Conservation (phyloP, 2,888 invertebrate species). For the Crematogaster levior region DNA sequence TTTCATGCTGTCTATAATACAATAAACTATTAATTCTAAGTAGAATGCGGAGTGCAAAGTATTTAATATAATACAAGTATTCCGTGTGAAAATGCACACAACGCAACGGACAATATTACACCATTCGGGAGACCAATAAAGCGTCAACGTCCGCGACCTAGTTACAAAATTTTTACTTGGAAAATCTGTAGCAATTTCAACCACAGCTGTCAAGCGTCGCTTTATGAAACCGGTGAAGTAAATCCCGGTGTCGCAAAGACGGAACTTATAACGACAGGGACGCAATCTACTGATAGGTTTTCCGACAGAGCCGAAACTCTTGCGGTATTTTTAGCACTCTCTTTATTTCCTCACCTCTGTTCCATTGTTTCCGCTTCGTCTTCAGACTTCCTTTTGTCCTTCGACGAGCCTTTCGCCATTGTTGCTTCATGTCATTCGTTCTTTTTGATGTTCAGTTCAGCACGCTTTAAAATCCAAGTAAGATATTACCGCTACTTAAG, state of each 20-base stretch:
- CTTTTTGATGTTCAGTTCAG: conserved; percentile 39
- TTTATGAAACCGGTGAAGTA: conserved; percentile 36
- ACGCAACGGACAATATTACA: not conserved
- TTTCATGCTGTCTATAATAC: not conserved
- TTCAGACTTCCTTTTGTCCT: conserved; percentile 48
- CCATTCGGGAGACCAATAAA: not conserved
- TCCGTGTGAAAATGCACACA: not conserved
- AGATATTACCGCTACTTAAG: conserved; percentile 23
- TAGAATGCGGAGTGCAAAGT: not conserved
- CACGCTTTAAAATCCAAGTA: conserved; percentile 10
- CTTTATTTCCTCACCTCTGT: conserved; percentile 47
- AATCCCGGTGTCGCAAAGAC: conserved; percentile 34
- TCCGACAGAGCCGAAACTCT: conserved; percentile 48
- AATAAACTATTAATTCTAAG: not conserved
- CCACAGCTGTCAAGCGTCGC: conserved; percentile 8
- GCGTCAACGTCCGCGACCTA: conserved; percentile 9
- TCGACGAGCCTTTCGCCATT: conserved; percentile 52
- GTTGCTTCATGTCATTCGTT: conserved; percentile 45
- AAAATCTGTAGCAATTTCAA: conserved; percentile 42
- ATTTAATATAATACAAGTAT: not conserved
- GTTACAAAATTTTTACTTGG: conserved; percentile 38
- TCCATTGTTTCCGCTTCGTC: conserved; percentile 56
- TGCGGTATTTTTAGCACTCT: conserved; percentile 51
- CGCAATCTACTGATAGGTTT: conserved; percentile 30
- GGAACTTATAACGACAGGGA: not conserved